Evolutionary conservation across 1,140 invertebrate genomes (phyloP).

Genomic region (Drosophila lini): DNA sequence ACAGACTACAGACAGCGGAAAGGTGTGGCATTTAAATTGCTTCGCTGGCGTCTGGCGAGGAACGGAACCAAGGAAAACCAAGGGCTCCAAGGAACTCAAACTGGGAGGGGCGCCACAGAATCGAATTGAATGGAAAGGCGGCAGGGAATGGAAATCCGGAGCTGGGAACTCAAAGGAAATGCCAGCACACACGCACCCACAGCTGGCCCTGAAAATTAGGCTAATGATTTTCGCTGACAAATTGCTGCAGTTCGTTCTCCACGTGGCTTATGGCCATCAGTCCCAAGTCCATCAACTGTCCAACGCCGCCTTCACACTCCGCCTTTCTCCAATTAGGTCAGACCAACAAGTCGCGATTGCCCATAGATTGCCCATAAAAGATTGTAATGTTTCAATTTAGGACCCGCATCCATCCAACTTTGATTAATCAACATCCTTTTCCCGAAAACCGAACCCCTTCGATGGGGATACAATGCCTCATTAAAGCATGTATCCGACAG

Average conservation of each 20-base stretch:
- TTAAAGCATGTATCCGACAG: slow-evolving; percentile 17
- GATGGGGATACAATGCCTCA: slow-evolving; percentile 38
- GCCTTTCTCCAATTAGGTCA: slow-evolving; percentile 26
- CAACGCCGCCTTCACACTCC: slow-evolving; percentile 3
- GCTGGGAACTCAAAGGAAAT: slow-evolving; percentile 49
- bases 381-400: slow-evolving; percentile 51
- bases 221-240: slow-evolving; percentile 78
- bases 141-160: slow-evolving; percentile 49
- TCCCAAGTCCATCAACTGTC: slow-evolving; percentile 23
- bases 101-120: slow-evolving; percentile 56
- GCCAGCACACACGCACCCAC: slow-evolving; percentile 60
- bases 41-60: slow-evolving; percentile 67
- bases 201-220: slow-evolving; percentile 64
- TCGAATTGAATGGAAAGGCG: slow-evolving; percentile 40
- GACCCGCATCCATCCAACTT: slow-evolving; percentile 40
- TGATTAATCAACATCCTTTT: slow-evolving; percentile 39
- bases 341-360: slow-evolving; percentile 45
- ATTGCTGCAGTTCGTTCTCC: slow-evolving; percentile 74
- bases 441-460: slow-evolving; percentile 4
- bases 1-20: slow-evolving; percentile 36
- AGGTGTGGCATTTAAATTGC: slow-evolving; percentile 82
- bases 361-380: slow-evolving; percentile 54
- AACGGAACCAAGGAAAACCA: slow-evolving; percentile 26
- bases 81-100: slow-evolving; percentile 49
- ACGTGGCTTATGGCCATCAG: slow-evolving; percentile 63